Evolutionary conservation across 2,113 vertebrate species (phyloP), one percentile per base, ranked within the genome.

Genomic region (Phyllostomus discolor): DNA sequence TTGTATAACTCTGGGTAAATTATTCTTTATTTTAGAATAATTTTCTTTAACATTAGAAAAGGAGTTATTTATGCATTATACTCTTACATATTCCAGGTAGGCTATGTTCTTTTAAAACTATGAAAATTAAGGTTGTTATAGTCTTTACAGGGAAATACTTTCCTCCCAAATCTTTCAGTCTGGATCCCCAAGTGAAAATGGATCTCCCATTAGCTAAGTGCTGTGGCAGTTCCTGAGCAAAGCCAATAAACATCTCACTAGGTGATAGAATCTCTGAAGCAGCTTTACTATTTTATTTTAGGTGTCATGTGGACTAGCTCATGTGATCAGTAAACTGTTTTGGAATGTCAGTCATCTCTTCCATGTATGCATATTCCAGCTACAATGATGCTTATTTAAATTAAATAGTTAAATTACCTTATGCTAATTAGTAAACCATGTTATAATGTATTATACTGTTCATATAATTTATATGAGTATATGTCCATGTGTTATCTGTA

Each of bases 41-140:
- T 91, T 94, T 95, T n/a, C 24, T 31, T 82, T 83, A 46, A 90
- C 62, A 83, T 92, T 26, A 26, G 80, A 90, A 59, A 72, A 79
- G 62, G 72, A 11, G 20, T 19, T 78, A 62, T 73, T 90, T 75
- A 62, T 69, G 35, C 54, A 50, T 38, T 66, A 57, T 78, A 12
- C 0, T 46, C 15, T 72, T 59, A 87, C 52, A 38, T 41, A 70
- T 84, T 76, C 19, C 19, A 69, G 17, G 46, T 73, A 64, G 8
- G 43, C n/a, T 59, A 80, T 76, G 8, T 88, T 93, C 82, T 89
- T 93, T 38, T 19, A n/a, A 87, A 84, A 70, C 64, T 80, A 41
- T 79, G 52, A 88, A 75, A 88, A 62, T 67, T 15, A 90, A 16
- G 19, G 28, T 5, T 46, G 28, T 87, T 93, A 88, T 66, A 87